Evolutionary conservation across 1,140 invertebrate genomes (phyloP).

Genomic region (Platyscapa corneri): DNA sequence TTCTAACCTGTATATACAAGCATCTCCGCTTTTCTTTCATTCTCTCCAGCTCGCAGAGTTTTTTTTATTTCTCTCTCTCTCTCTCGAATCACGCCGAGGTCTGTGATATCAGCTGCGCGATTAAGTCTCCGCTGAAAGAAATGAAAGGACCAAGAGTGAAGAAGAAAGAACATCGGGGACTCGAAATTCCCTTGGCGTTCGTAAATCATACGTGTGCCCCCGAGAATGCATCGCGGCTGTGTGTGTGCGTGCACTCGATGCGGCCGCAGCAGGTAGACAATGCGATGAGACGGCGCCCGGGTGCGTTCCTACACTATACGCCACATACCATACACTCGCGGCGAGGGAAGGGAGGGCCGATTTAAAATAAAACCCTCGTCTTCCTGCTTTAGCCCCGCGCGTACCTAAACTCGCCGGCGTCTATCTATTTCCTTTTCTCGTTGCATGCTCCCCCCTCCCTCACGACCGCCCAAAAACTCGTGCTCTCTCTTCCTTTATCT

Average conservation of each 20-base stretch:
- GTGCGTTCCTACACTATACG: neutral
- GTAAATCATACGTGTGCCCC: conserved; percentile 41
- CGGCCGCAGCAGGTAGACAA: conserved; percentile 41
- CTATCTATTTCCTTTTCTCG: conserved; percentile 4
- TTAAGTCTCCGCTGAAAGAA: conserved; percentile 35
- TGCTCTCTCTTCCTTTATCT: neutral
- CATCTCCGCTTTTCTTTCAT: neutral
- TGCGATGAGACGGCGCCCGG: conserved; percentile 17
- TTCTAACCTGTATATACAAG: neutral
- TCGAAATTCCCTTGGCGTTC: conserved; percentile 38
- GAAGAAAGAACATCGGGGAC: conserved; percentile 10
- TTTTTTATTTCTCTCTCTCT: neutral
- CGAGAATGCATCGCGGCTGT: conserved; percentile 20
- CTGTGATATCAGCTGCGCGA: conserved; percentile 47
- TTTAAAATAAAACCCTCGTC: conserved; percentile 44
- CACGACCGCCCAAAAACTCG: neutral
- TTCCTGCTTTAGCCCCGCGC: neutral
- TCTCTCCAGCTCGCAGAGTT: neutral
- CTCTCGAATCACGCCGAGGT: conserved; percentile 3
- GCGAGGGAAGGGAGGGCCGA: neutral
- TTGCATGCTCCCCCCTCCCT: neutral
- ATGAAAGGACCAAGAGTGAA: conserved; percentile 22
- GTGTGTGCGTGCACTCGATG: neutral
- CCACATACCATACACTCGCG: neutral
- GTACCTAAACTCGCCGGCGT: neutral